Base-by-base conservation (phyloP, 2,888 invertebrate genomes). In the Arge pagana region DNA sequence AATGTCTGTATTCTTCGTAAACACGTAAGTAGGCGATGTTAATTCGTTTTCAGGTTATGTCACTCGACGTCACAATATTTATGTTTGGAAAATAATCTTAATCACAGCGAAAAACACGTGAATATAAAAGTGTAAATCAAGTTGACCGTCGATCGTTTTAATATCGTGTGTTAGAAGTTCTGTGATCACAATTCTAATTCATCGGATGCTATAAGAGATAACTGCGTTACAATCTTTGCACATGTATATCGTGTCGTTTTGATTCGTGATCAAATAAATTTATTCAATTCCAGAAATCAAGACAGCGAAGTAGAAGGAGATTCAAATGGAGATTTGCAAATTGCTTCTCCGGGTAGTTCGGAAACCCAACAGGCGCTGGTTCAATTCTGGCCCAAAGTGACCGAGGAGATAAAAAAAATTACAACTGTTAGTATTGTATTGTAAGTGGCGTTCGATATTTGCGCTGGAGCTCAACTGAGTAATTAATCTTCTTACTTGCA, bases 371-470 rank as follows among this genome's bases (percentile, higher is more conserved):
- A 83, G 59, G 85, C 86, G 1, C 79, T 93, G 42, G 84, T 86
- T 55, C 84, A 85, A 54, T 95, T 94, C 76, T 95, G 94, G 94
- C 83, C 85, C 1, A 89, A 87, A 69, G 86, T 88, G 54, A 83
- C 86, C 55, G 89, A 90, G 10, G 93, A 93, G 67, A 87, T 94
- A 50, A 85, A 86, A 68, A 85, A 85, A 56, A 87, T 92, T 35
- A 85, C 83, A 45, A 82, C 84, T 57, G 92, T 93, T 70, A 81
- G 82, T 75, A 35, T 15, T 18, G 4, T 41, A 28, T 26, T 16
- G 1, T 15, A 21, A 37, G 8, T 21, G 4, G 15, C 8, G 8
- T 41, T 16, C n/a, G 2, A 33, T 24, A 33, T 13, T 45, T 2
- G 16, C 11, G 19, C 5, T n/a, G 6, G 13, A n/a, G 23, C 23